Evolutionary conservation across 2,888 invertebrate genomes (phyloP), one percentile per base, ranked within the genome.

Genomic region (Prosapia bicincta): DNA sequence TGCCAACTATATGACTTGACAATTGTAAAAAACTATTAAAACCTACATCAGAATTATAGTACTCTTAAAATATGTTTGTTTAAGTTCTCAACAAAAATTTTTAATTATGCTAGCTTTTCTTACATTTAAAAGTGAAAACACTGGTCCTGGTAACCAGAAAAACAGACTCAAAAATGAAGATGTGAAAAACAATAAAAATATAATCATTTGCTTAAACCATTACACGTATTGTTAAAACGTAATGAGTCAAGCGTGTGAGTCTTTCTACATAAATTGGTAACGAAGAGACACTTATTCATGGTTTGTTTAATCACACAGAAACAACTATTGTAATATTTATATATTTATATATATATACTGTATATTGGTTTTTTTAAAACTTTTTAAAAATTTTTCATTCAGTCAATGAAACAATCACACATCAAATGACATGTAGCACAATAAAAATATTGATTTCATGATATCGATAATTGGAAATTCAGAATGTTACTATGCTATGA

Each of bases 211-310:
- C 54, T 20, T 54, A 54, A 54, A 54, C 54, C 54, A 54, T 54
- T n/a, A n/a, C 20, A 54, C 54, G 20, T 69, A 74, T 74, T 74
- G 74, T 74, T 74, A 74, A 74, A 74, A 74, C 69, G 69, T 69
- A 74, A 74, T 74, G 74, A 74, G 69, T 54, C 68, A 76, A 76
- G 76, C 76, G 72, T 76, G 76, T 76, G 76, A 76, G 71, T 54
- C 76, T 71, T 32, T 74, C 74, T 74, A 74, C 74, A 54, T 68
- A 74, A 74, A 74, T 54, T 74, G 74, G 69, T 74, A 74, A 74
- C 74, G 20, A 74, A 74, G 74, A 74, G 74, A 74, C 74, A 74
- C 74, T 54, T 32, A 74, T 54, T 54, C 54, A 20, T 54, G 54
- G 54, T 54, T 54, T 54, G 38, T 38, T 20, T 54, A 54, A 54